Evolutionary conservation across 2,113 vertebrate species (phyloP).

Genomic region (Spea bombifrons): DNA sequence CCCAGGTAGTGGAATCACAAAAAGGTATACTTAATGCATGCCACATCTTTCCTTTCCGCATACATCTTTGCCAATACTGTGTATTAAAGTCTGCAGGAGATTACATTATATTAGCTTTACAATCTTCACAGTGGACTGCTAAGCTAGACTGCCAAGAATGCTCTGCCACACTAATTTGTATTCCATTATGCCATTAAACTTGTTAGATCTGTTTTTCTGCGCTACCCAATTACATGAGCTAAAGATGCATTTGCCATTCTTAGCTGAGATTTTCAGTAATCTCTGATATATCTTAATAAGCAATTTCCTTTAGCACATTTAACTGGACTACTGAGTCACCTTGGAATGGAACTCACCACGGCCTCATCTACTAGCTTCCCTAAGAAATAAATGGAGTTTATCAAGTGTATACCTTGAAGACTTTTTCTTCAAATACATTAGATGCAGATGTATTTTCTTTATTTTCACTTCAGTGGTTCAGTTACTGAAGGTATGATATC

Average conservation of each 20-base stretch:
- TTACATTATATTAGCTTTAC: slow-evolving; percentile 18
- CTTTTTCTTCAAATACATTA: background rate
- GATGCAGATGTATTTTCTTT: background rate
- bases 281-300: slow-evolving; percentile 45
- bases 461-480: background rate
- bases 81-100: slow-evolving; percentile 13
- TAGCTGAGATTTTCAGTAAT: slow-evolving; percentile 14
- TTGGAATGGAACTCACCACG: slow-evolving; percentile 3
- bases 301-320: slow-evolving; percentile 46
- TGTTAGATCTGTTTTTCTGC: slow-evolving; percentile 33
- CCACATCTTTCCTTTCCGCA: slow-evolving; percentile 23
- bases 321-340: slow-evolving; percentile 40
- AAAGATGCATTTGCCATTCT: slow-evolving; percentile 19
- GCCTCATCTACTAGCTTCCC: slow-evolving; percentile 15
- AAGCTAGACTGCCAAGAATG: background rate
- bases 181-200: slow-evolving; percentile 27
- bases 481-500: too few species aligned
- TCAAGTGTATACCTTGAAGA: slow-evolving; percentile 1
- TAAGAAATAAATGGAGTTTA: slow-evolving; percentile 30
- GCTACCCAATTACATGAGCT: slow-evolving; percentile 35
- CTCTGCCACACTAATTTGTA: slow-evolving; percentile 42
- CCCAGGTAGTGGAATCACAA: slow-evolving; percentile 40
- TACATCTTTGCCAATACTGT: slow-evolving; percentile 32
- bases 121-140: slow-evolving; percentile 18
- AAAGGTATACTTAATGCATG: slow-evolving; percentile 36